These are phyloP conservation scores for Ochropacha duplaris DNA, from an alignment of 2,888 invertebrate genomes.

Conservation along the genomic window DNA sequence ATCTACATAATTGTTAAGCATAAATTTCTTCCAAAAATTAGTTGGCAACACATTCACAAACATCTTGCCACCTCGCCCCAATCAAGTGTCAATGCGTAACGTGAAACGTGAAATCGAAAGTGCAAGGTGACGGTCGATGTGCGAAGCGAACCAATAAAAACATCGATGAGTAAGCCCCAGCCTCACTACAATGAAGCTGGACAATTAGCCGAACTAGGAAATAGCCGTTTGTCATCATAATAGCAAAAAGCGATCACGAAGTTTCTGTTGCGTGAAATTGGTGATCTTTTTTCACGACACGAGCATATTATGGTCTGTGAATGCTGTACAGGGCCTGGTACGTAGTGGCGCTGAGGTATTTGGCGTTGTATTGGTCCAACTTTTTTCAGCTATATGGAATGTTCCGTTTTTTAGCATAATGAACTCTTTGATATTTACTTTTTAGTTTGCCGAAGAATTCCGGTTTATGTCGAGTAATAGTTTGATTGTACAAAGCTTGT, in stretches of 20 bases:
- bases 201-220: conserved; percentile 73
- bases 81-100: conserved; percentile 28
- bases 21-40: conserved; percentile 1
- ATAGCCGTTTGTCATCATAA: conserved; percentile 70
- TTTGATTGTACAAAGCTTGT: no score
- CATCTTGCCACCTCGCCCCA: conserved; percentile 20
- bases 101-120: conserved; percentile 62
- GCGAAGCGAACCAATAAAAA: conserved; percentile 49
- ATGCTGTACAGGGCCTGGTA: conserved; percentile 24
- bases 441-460: neutral
- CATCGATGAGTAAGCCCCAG: conserved; percentile 57
- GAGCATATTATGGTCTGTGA: conserved; percentile 34
- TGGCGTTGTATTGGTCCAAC: neutral
- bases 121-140: conserved; percentile 66
- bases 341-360: conserved; percentile 7
- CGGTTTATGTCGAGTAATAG: no score
- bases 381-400: neutral
- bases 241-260: conserved; percentile 70
- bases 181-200: conserved; percentile 47
- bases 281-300: conserved; percentile 47
- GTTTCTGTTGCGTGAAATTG: conserved; percentile 80
- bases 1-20: no score
- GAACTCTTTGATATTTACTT: neutral
- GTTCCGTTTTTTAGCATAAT: neutral
- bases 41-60: conserved; percentile 17